Conservation (phyloP, 1,140 invertebrate species). For the Drosophila sproati region DNA sequence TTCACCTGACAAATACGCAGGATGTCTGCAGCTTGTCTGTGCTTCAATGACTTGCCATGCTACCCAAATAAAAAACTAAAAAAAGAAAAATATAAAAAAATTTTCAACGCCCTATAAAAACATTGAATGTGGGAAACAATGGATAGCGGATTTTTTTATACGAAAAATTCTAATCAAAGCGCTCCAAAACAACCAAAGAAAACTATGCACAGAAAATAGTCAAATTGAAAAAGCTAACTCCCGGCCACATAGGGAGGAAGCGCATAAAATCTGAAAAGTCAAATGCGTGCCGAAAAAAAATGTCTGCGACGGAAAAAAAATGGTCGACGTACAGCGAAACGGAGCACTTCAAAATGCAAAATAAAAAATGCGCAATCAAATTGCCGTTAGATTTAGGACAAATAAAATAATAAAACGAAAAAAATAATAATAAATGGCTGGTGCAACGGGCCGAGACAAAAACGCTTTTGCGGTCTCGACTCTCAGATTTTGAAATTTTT, state of each 20-base stretch:
- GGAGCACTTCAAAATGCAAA: constrained; percentile 76
- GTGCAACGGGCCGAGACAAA: constrained; percentile 59
- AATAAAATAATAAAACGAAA: constrained; percentile 57
- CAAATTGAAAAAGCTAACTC: constrained; percentile 28
- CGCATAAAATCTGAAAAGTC: constrained; percentile 52
- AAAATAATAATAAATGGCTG: constrained; percentile 17
- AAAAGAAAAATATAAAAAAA: constrained; percentile 42
- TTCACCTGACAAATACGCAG: constrained; percentile 74
- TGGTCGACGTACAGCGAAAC: constrained; percentile 43
- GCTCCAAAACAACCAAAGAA: constrained; percentile 56
- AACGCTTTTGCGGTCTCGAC: constrained; percentile 63
- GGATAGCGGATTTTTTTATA: constrained; percentile 56
- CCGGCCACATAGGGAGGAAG: constrained; percentile 2
- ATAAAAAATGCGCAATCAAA: constrained; percentile 63
- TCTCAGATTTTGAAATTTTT: constrained; percentile 44
- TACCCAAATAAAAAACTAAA: constrained; percentile 26
- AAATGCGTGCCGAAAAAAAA: constrained; percentile 75
- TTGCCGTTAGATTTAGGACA: constrained; percentile 73
- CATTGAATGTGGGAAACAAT: constrained; percentile 52
- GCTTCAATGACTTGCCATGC: constrained; percentile 59
- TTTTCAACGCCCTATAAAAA: constrained; percentile 32
- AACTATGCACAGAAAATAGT: constrained; percentile 42
- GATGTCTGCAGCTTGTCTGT: constrained; percentile 77
- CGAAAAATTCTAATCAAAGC: constrained; percentile 77
- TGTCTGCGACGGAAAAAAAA: constrained; percentile 57